Evolutionary conservation across 2,113 vertebrate genomes (phyloP), one percentile per base, ranked within the genome.

Genomic region (Epinephelus cyanopodus): DNA sequence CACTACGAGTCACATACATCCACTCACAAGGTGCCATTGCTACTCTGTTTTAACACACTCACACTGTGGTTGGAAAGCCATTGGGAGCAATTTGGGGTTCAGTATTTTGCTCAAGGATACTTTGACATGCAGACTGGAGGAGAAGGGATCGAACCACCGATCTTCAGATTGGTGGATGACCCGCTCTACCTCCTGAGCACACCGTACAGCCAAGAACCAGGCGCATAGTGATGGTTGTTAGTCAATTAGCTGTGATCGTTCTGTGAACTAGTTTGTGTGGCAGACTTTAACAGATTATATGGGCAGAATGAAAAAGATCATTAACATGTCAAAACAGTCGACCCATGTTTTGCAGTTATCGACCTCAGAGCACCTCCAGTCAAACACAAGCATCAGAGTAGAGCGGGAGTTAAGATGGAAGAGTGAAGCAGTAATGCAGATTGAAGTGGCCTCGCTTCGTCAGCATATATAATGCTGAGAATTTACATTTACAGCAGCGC

Each of bases 401-500:
- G 37, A 78, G 12, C 15, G 0, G 15, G 33, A 53, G 45, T 62
- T 68, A 48, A 48, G 10, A 10, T 50, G 27, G 17, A 79, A 47
- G 13, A 64, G 13, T 57, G 50, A 70, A 64, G 64, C n/a, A 69
- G 21, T 27, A 62, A 25, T 57, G 29, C 65, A 61, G 37, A 42
- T 27, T 45, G 27, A 54, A 72, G 68, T 63, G 68, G 54, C 18
- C 12, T 17, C 29, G 27, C 54, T 29, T 45, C 58, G 50, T 81
- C 67, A 73, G 61, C 37, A 61, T 45, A n/a, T 74, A 64, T 27
- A 75, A 18, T 54, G 42, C 60, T 76, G 72, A 64, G 47, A 48
- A 62, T 85, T 71, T 77, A 63, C 56, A 84, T 52, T 48, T 19
- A 25, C 39, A 56, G 37, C 64, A 63, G 19, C 25, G 33, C 37